phyloP scores from a whole-genome alignment of 1,140 invertebrate genomes.

The Sinella curviseta region DNA sequence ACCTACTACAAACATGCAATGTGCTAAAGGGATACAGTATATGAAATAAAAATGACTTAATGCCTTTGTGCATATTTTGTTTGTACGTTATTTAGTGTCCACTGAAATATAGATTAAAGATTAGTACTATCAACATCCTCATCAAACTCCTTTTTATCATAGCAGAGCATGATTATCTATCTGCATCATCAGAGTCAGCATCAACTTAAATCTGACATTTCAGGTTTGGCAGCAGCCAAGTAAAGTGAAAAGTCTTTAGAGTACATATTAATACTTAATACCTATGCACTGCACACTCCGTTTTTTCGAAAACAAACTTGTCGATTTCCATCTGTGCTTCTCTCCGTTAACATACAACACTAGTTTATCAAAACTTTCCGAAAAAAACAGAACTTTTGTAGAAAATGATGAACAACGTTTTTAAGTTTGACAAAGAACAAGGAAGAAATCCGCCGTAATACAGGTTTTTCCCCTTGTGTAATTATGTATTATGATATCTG shows the following conservation, averaged over 20 bases:
- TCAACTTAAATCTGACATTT: slow-evolving; percentile 5
- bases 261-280: neutral
- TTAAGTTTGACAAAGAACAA: neutral
- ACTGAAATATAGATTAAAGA: no score
- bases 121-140: neutral
- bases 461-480: neutral
- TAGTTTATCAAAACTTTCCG: neutral
- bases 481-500: neutral
- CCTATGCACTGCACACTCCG: neutral
- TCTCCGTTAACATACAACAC: neutral
- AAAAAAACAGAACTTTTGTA: no score
- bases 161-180: neutral
- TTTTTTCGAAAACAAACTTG: neutral
- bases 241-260: neutral
- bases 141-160: neutral
- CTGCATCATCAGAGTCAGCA: neutral
- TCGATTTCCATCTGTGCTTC: slow-evolving; percentile 2
- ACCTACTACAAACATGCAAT: no score
- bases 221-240: slow-evolving; percentile 6
- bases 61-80: no score
- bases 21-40: no score
- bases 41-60: no score
- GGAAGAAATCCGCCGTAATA: neutral
- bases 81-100: no score
- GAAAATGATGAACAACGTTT: neutral